Percentiles rank a stretch among this genome's conserved stretches.
Conservation (phyloP, 2,113 vertebrate genomes). For the Leucosticte australis region DNA sequence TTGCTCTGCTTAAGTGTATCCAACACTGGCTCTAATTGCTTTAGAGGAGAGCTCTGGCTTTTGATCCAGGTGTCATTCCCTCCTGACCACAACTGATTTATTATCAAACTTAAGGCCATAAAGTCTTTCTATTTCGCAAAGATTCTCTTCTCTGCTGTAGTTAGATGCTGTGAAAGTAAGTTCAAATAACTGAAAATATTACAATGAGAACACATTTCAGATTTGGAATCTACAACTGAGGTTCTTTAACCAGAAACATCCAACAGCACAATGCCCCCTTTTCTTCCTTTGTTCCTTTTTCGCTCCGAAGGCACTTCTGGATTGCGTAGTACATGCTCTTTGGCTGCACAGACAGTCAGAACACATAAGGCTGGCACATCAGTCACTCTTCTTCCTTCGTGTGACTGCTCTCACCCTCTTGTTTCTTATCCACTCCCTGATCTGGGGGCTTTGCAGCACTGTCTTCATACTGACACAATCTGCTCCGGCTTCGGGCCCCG, state of each 20-base stretch:
- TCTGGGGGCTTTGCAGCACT: slow-evolving; percentile 67
- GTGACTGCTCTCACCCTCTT: slow-evolving; percentile 82
- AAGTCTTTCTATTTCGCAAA: slow-evolving; percentile 54
- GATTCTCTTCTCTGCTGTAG: slow-evolving; percentile 43
- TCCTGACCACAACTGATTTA: slow-evolving; percentile 12
- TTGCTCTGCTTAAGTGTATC: background rate
- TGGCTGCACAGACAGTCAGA: slow-evolving; percentile 80
- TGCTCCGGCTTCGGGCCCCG: slow-evolving; percentile 87
- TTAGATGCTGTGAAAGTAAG: slow-evolving; percentile 59
- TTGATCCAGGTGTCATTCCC: slow-evolving; percentile 37
- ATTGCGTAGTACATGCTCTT: slow-evolving; percentile 82
- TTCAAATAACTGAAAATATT: slow-evolving; percentile 63
- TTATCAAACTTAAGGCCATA: slow-evolving; percentile 62
- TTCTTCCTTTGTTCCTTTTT: slow-evolving; percentile 67
- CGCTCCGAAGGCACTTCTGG: slow-evolving; percentile 88
- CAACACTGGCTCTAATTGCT: background rate
- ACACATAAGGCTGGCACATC: slow-evolving; percentile 69
- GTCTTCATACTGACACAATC: slow-evolving; percentile 72
- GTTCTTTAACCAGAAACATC: slow-evolving; percentile 67
- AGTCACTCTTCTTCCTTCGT: slow-evolving; percentile 80
- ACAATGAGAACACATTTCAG: slow-evolving; percentile 67
- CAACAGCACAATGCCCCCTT: slow-evolving; percentile 67
- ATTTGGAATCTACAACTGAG: slow-evolving; percentile 60
- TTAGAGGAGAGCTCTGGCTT: slow-evolving; percentile 31
- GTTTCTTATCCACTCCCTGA: slow-evolving; percentile 77